Base-by-base conservation (phyloP, 2,888 invertebrate species). In the Cataglyphis rosenhaueri region DNA sequence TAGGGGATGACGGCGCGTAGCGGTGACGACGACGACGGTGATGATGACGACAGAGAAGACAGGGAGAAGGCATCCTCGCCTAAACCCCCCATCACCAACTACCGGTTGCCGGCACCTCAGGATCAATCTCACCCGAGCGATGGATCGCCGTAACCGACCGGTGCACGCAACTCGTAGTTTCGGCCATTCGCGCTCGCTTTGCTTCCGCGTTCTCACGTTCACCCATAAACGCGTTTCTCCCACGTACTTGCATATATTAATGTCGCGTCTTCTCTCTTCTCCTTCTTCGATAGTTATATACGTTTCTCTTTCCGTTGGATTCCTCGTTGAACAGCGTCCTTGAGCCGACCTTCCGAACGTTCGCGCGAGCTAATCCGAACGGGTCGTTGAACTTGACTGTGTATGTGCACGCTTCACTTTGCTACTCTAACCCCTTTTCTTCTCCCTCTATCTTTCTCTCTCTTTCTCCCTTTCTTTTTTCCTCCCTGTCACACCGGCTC, bases 41-140 rank as follows among this genome's bases (percentile, higher is more conserved):
- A 89, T 91, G 92, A 89, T 89, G 92, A 91, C 89, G 91, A 92
- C 91, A 92, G 92, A 91, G 91, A 90, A 91, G 90, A 93, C 92
- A 92, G 92, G 93, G 93, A 94, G 92, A 94, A 94, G 93, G 94
- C 94, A 94, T 94, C 93, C 93, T 94, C 94, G 93, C 93, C 94
- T 91, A 93, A 93, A 92, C 91, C 93, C 93, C 94, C 94, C 94
- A 94, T 94, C 94, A 94, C 94, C 94, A 94, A 90, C 87, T 91
- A 89, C 89, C 93, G 91, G 89, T 86, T 89, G 89, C 88, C 88
- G 87, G 86, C 86, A 87, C 89, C 89, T 91, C 89, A 88, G 89
- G 90, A 91, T 91, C 90, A 89, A 92, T 91, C 90, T 90, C 90
- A 88, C 88, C 90, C 89, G 82, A 89, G 84, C 85, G 88, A 86